Conservation (phyloP, 2,113 vertebrate genomes). For the Tragelaphus imberbis region DNA sequence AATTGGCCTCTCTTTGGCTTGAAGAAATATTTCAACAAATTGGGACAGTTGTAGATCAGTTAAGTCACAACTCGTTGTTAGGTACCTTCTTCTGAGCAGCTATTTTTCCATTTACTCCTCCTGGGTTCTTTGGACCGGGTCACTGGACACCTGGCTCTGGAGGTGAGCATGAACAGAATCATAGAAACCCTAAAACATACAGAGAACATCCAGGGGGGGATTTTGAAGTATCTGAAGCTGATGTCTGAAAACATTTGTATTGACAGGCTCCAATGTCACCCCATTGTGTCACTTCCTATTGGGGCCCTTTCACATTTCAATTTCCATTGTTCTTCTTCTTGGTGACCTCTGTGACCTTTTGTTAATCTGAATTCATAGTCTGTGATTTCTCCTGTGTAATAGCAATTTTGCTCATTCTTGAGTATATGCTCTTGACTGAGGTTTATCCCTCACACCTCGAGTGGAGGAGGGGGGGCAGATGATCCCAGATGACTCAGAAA, state of each 20-base stretch:
- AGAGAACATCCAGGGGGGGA: background rate
- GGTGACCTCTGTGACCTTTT: background rate
- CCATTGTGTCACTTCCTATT: background rate
- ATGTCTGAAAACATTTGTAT: background rate
- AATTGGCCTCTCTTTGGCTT: too few species aligned
- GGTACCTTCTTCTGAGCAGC: background rate
- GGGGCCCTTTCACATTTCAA: background rate
- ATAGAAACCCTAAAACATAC: accelerated
- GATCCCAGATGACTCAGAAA: too few species aligned
- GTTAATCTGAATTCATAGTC: background rate
- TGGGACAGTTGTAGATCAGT: too few species aligned
- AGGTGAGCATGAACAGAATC: background rate
- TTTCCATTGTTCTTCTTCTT: background rate
- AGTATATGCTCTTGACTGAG: accelerated
- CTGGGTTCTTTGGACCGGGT: background rate
- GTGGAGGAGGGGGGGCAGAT: accelerated
- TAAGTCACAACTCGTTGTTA: background rate
- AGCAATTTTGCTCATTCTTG: background rate
- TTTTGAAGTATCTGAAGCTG: background rate
- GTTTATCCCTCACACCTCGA: accelerated
- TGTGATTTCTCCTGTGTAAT: too few species aligned
- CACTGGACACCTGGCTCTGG: background rate
- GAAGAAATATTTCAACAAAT: background rate
- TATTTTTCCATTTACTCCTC: too few species aligned
- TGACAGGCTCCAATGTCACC: accelerated